Conservation (phyloP, 2,113 vertebrate genomes). For the Cercocebus atys region DNA sequence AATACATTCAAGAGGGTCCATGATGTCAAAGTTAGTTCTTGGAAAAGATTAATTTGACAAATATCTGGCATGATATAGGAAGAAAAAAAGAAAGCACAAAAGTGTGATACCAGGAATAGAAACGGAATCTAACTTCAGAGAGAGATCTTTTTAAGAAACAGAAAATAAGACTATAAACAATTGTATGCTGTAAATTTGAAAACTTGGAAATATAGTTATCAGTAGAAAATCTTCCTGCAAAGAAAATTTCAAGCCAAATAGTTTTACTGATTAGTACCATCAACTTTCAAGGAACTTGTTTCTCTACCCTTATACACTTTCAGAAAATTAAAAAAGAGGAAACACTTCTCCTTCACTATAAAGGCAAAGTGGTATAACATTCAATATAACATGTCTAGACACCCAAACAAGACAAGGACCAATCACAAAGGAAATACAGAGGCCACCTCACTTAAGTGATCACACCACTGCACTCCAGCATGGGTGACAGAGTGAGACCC, state of each 20-base stretch:
- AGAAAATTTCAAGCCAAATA: neutral
- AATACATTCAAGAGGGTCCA: neutral
- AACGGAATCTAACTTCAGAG: neutral
- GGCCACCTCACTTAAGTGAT: neutral
- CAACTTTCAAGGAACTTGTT: neutral
- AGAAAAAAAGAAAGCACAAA: neutral
- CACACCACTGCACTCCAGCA: no score
- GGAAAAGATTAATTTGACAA: neutral
- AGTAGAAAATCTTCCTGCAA: neutral
- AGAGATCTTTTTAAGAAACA: neutral
- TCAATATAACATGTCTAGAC: neutral
- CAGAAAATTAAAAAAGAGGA: neutral
- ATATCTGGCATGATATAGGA: neutral
- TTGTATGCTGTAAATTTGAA: neutral
- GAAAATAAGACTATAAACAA: neutral
- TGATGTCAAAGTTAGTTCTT: neutral
- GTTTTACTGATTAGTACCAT: neutral
- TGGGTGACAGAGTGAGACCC: no score
- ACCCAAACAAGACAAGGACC: neutral
- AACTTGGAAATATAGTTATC: neutral
- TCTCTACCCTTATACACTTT: neutral
- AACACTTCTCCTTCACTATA: neutral
- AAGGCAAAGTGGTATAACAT: neutral
- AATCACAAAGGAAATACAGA: neutral
- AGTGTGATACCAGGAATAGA: neutral